These are phyloP conservation scores for Lasioglossum malachurum DNA, from an alignment of 2,888 invertebrate species.

Conservation along the genomic window DNA sequence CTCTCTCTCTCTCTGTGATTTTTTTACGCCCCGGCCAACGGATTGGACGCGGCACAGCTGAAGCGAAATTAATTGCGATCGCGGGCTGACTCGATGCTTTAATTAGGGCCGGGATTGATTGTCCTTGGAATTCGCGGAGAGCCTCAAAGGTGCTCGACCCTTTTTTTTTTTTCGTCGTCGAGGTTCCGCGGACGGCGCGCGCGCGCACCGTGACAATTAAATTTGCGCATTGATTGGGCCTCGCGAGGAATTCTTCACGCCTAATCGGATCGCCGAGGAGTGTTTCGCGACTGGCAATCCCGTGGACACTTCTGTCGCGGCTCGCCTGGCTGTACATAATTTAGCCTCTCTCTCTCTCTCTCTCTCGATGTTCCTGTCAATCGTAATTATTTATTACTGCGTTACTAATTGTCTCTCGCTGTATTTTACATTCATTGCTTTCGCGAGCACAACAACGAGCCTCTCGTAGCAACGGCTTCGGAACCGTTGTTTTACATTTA, in stretches of 20 bases:
- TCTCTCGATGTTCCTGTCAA: not conserved
- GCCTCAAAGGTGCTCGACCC: slow-evolving; percentile 20
- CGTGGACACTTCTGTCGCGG: not conserved
- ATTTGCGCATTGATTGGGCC: not conserved
- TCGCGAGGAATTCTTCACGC: not conserved
- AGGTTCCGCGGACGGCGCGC: not conserved
- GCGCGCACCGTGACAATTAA: not conserved
- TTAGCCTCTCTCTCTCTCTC: not conserved
- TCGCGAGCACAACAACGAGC: not conserved
- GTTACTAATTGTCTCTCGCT: not conserved
- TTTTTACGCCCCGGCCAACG: not conserved
- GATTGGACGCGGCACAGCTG: not conserved
- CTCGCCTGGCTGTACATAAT: not conserved
- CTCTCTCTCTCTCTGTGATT: too few species aligned
- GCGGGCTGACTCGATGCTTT: slow-evolving; percentile 17
- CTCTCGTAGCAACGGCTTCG: not conserved
- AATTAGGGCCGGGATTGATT: slow-evolving; percentile 32
- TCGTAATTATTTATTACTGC: not conserved
- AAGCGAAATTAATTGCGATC: slow-evolving; percentile 32
- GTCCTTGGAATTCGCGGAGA: slow-evolving; percentile 6
- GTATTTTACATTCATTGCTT: not conserved
- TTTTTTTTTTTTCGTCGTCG: not conserved
- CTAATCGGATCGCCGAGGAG: slow-evolving; percentile 5
- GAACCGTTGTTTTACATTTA: not conserved
- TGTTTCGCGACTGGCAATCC: not conserved